Base-by-base conservation (phyloP, 2,888 invertebrate species). In the Erebia aethiops region DNA sequence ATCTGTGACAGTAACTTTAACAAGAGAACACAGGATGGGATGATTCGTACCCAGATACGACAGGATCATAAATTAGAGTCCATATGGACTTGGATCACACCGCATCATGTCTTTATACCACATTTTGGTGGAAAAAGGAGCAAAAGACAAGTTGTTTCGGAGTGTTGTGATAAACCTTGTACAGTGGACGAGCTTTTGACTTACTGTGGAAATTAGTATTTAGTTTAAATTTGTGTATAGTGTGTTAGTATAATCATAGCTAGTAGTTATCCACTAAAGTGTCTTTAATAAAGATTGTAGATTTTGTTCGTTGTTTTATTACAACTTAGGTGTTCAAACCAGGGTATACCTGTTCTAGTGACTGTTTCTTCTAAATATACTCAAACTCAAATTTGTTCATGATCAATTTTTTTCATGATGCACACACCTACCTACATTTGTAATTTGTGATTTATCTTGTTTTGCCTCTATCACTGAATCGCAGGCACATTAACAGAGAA, bases 91-190 rank as follows among this genome's bases (percentile, higher is more conserved):
- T 80, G 81, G 81, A 66, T 81, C 2, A 16, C 21, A 10, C 46
- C 74, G 1, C 77, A 18, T 54, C 54, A 16, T 54, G 54, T 11
- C 8, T 18, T 54, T 18, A 2, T 18, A 54, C 54, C 54, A 54
- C 16, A 11, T 0, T 67, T 80, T 69, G 77, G 75, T 14, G 46
- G 58, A 26, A 21, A 21, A 9, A 73, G 81, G 18, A 78, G 77
- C 3, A 83, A 82, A 73, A 68, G 82, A 13, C 79, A 80, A 16
- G 77, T 84, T 8, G 82, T 75, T 7, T 77, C 74, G n/a, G 79
- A 81, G 54, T 85, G 86, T 78, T 86, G 86, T 70, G 75, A 77
- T 2, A 80, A 81, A 16, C 77, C 81, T 0, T 85, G 84, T 66
- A 73, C 78, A 2, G 49, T 75, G 14, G 60, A 72, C 26, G 76